phyloP scores from a whole-genome alignment of 2,888 invertebrate species.

The Harpagoxenus sublaevis region DNA sequence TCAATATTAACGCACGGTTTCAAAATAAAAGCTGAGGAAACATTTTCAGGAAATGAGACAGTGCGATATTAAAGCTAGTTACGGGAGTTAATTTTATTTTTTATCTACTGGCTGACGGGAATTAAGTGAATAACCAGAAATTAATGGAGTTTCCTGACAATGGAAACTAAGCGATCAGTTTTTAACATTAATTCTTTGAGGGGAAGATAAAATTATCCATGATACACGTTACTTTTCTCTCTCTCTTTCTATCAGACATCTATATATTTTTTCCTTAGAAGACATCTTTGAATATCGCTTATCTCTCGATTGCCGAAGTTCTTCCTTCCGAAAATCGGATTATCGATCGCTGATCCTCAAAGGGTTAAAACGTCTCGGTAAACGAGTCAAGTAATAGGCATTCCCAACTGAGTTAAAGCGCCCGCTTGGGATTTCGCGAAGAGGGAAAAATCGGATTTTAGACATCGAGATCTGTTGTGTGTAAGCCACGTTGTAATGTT shows the following conservation, averaged over 20 bases:
- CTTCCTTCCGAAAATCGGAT: background rate
- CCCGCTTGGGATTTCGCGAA: background rate
- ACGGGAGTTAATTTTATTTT: slow-evolving; percentile 2
- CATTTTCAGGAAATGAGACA: background rate
- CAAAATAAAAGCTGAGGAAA: background rate
- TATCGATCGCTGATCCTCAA: background rate
- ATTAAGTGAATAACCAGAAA: background rate
- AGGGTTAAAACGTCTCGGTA: background rate
- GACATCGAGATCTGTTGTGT: background rate
- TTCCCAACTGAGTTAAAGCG: background rate
- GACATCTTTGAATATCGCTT: background rate
- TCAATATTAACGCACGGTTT: background rate
- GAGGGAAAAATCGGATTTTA: background rate
- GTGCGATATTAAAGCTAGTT: background rate
- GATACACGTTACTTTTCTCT: background rate
- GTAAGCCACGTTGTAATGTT: background rate
- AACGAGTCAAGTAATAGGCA: background rate
- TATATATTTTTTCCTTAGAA: background rate
- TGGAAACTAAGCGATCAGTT: background rate
- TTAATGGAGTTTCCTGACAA: background rate
- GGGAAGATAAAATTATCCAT: background rate
- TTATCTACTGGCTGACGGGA: background rate
- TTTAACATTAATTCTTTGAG: background rate
- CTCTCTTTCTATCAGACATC: background rate
- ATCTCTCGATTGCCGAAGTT: background rate